These are phyloP conservation scores for Amphipoea oculea DNA, from an alignment of 2,888 invertebrate species.

Conservation along the genomic window DNA sequence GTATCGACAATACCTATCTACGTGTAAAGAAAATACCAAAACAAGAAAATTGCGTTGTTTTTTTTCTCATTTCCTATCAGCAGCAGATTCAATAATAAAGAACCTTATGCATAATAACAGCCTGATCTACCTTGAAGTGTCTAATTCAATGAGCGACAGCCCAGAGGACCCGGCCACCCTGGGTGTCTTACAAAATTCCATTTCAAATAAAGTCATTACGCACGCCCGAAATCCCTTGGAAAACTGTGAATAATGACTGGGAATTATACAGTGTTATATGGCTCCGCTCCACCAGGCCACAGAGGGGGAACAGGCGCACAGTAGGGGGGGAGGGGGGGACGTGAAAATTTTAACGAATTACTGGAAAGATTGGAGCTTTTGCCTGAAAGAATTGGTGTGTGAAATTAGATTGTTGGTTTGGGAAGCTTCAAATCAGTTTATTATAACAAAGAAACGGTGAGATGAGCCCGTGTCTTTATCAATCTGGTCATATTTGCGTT, in stretches of 20 bases:
- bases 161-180: slow-evolving; percentile 47
- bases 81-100: slow-evolving; percentile 35
- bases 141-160: slow-evolving; percentile 62
- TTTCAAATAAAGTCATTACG: slow-evolving; percentile 82
- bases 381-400: slow-evolving; percentile 79
- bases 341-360: slow-evolving; percentile 81
- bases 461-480: slow-evolving; percentile 21
- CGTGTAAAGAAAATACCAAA: background rate
- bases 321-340: slow-evolving; percentile 46
- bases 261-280: slow-evolving; percentile 85
- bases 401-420: slow-evolving; percentile 81
- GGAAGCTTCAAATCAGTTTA: slow-evolving; percentile 66
- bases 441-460: slow-evolving; percentile 62
- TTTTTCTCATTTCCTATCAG: slow-evolving; percentile 5
- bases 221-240: slow-evolving; percentile 75
- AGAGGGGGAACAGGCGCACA: slow-evolving; percentile 24
- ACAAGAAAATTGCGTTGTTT: background rate
- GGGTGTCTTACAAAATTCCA: slow-evolving; percentile 77
- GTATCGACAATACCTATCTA: background rate
- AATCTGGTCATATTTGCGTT: background rate
- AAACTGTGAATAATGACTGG: slow-evolving; percentile 84
- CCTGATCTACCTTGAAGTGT: slow-evolving; percentile 43
- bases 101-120: slow-evolving; percentile 9
- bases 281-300: slow-evolving; percentile 62
- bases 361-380: slow-evolving; percentile 78